These are phyloP conservation scores for Aphaenogaster floridana DNA, from an alignment of 1,140 invertebrate genomes.

Conservation along the genomic window DNA sequence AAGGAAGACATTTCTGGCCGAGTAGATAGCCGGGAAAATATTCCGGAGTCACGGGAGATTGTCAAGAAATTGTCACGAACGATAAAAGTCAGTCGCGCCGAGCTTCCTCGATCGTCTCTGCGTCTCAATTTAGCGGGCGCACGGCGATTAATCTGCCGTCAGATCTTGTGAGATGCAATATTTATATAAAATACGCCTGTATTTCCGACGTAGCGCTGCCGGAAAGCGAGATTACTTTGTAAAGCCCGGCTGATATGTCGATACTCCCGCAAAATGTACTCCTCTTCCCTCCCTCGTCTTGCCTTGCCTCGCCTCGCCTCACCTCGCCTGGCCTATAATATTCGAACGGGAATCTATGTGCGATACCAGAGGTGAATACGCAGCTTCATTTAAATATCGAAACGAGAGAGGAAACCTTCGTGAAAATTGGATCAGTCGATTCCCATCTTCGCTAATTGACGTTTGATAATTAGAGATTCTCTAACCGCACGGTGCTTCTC, in stretches of 20 bases:
- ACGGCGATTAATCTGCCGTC: conserved; percentile 40
- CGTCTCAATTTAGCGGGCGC: conserved; percentile 10
- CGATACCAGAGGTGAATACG: background rate
- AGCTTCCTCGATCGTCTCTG: background rate
- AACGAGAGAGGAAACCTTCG: background rate
- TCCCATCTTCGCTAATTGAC: conserved; percentile 15
- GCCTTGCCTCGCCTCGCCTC: background rate
- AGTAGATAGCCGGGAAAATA: background rate
- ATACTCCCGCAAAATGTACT: conserved; percentile 30
- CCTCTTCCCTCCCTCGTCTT: background rate
- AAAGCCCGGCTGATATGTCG: conserved; percentile 42
- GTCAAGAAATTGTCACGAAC: background rate
- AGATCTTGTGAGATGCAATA: conserved; percentile 35
- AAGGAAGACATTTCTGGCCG: background rate
- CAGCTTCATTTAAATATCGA: conserved; percentile 1
- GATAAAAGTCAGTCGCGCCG: background rate
- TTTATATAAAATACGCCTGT: conserved; percentile 26
- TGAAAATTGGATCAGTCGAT: background rate
- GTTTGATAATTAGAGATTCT: conserved; percentile 12
- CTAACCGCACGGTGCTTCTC: background rate
- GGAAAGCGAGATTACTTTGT: conserved; percentile 43
- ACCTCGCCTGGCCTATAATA: background rate
- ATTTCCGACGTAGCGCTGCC: background rate
- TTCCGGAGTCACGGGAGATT: background rate
- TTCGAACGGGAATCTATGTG: conserved; percentile 6